A percentile compares a stretch with the other conserved stretches of the same genome.
These are phyloP conservation scores for Catharus fuscescens DNA, from an alignment of 2,113 vertebrate genomes.

Conservation along the genomic window DNA sequence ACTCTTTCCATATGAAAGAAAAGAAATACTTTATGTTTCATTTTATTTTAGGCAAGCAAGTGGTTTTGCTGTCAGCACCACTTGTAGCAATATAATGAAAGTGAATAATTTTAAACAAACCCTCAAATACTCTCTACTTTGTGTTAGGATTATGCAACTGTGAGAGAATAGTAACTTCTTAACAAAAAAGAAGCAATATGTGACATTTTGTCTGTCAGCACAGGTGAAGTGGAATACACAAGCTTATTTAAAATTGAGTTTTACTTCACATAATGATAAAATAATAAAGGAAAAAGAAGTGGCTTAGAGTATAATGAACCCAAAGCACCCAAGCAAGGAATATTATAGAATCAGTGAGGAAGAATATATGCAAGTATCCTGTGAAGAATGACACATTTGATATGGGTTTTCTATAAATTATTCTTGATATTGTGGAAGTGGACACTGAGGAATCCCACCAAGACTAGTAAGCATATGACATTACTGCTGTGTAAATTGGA, in stretches of 20 bases:
- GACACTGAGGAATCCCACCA: neutral
- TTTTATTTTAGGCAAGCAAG: constrained; percentile 73
- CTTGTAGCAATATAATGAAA: constrained; percentile 75
- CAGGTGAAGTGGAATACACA: constrained; percentile 70
- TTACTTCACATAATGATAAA: neutral
- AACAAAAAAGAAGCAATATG: constrained; percentile 22
- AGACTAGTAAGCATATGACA: neutral
- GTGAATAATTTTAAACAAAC: constrained; percentile 71
- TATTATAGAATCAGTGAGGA: neutral
- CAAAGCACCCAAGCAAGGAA: neutral
- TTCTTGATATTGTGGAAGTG: neutral
- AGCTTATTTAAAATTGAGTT: constrained; percentile 35
- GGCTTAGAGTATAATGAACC: neutral
- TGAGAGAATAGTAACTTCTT: constrained; percentile 55
- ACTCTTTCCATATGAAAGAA: constrained; percentile 41
- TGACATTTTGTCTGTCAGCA: constrained; percentile 77
- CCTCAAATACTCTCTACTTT: constrained; percentile 73
- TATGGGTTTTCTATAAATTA: neutral
- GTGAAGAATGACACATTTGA: neutral
- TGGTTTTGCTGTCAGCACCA: constrained; percentile 72
- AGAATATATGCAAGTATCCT: neutral
- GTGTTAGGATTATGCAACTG: constrained; percentile 69
- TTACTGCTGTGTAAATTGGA: neutral
- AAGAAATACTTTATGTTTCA: constrained; percentile 38
- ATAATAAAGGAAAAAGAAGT: constrained; percentile 14